A percentile compares a stretch with the other conserved stretches of the same genome.
These are phyloP conservation scores for Fratercula arctica DNA, from an alignment of 2,797 vertebrate genomes.

Conservation along the genomic window DNA sequence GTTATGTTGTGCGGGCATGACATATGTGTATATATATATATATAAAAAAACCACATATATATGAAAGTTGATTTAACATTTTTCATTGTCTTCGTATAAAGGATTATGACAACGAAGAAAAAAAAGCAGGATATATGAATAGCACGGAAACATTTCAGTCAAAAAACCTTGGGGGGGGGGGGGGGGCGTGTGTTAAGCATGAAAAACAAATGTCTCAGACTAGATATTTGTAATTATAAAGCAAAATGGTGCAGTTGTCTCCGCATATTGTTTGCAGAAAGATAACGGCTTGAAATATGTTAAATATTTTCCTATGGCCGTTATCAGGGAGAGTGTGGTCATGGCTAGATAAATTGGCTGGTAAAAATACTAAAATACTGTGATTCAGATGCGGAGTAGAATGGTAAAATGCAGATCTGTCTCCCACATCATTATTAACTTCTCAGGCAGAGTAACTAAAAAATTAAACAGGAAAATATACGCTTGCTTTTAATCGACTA, in stretches of 20 bases:
- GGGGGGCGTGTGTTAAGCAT: not conserved
- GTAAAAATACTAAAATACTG: not conserved
- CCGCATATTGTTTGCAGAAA: not conserved
- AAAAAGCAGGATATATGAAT: not conserved
- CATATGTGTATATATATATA: not conserved
- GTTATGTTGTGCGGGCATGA: not conserved
- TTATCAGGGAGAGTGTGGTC: not conserved
- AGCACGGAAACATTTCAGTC: not conserved
- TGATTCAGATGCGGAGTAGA: not conserved
- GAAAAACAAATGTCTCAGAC: not conserved
- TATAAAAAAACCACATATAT: not conserved
- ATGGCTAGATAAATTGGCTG: not conserved
- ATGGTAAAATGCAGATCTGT: constrained; percentile 39
- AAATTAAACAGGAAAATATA: not conserved
- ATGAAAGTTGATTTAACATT: not conserved
- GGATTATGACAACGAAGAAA: not conserved
- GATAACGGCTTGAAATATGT: constrained; percentile 18
- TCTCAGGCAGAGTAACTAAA: constrained; percentile 5
- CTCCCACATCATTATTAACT: constrained; percentile 39
- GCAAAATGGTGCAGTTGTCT: not conserved
- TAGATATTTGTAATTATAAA: constrained; percentile 6
- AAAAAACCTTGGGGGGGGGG: not conserved
- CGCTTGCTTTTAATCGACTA: constrained; percentile 49
- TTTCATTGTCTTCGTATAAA: not conserved
- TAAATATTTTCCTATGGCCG: constrained; percentile 14